These are phyloP conservation scores for Microhierax caerulescens DNA, from an alignment of 2,797 vertebrate genomes.

Conservation along the genomic window DNA sequence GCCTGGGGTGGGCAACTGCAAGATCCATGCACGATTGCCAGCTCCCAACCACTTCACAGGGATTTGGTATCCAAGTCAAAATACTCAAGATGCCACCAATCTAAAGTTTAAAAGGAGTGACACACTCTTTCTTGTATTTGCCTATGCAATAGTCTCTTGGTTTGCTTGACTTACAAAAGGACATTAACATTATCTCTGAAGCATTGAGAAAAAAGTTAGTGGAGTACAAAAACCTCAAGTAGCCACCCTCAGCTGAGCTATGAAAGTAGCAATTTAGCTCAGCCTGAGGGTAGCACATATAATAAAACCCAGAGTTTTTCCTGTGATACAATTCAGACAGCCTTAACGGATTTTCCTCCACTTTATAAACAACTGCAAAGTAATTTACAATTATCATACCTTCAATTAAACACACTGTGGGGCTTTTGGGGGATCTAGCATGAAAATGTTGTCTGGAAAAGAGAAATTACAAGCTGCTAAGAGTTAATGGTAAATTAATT, in stretches of 20 bases:
- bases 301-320: conserved; percentile 3
- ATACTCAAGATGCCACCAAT: neutral
- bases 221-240: neutral
- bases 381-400: conserved; percentile 22
- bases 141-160: neutral
- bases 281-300: neutral
- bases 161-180: neutral
- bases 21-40: neutral
- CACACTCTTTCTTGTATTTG: neutral
- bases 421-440: neutral
- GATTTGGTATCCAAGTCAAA: neutral
- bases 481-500: conserved; percentile 19
- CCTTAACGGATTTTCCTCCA: neutral
- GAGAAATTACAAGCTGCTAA: neutral
- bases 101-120: neutral
- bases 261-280: conserved; percentile 28
- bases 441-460: neutral
- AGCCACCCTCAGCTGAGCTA: neutral
- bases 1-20: neutral
- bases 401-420: conserved; percentile 49
- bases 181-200: conserved; percentile 10
- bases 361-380: conserved; percentile 38
- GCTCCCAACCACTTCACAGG: neutral
- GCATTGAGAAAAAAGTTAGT: conserved; percentile 16
- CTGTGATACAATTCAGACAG: neutral